phyloP scores from a whole-genome alignment of 2,888 invertebrate species.

The Entomobrya multifasciata region DNA sequence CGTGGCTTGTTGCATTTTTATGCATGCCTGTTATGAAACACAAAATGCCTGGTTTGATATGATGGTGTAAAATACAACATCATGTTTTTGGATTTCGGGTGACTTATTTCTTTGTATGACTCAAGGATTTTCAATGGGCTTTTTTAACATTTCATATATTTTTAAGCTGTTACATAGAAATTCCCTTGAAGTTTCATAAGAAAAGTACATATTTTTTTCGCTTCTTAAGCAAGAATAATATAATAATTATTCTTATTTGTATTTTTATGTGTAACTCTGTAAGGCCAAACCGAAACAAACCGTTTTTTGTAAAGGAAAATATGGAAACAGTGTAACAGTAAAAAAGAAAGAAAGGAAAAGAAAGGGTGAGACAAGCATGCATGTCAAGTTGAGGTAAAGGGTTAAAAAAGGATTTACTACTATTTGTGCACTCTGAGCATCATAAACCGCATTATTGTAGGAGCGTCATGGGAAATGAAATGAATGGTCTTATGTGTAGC shows the following conservation, averaged over 20 bases:
- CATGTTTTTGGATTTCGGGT: constrained; percentile 66
- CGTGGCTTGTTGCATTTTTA: constrained; percentile 32
- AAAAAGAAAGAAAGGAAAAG: not conserved
- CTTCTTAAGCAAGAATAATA: constrained; percentile 43
- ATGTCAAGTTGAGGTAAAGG: constrained; percentile 65
- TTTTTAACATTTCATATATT: not conserved
- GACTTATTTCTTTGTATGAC: constrained; percentile 43
- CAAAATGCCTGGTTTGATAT: constrained; percentile 10
- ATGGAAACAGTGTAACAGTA: not conserved
- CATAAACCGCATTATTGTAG: constrained; percentile 54
- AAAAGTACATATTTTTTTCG: constrained; percentile 24
- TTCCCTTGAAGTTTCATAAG: constrained; percentile 14
- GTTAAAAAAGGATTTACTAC: constrained; percentile 71
- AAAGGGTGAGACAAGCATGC: not conserved
- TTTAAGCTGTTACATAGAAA: constrained; percentile 21
- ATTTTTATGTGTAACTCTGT: constrained; percentile 1
- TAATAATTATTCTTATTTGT: constrained; percentile 14
- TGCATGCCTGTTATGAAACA: constrained; percentile 38
- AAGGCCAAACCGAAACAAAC: constrained; percentile 50
- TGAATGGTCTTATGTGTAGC: constrained; percentile 40
- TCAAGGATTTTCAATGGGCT: constrained; percentile 40
- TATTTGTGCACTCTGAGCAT: constrained; percentile 51
- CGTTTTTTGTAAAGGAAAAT: constrained; percentile 36
- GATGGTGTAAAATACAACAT: constrained; percentile 2
- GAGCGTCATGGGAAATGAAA: constrained; percentile 72